Evolutionary conservation across 2,888 invertebrate species (phyloP), one percentile per base, ranked within the genome.

Genomic region (Molanna angustata): DNA sequence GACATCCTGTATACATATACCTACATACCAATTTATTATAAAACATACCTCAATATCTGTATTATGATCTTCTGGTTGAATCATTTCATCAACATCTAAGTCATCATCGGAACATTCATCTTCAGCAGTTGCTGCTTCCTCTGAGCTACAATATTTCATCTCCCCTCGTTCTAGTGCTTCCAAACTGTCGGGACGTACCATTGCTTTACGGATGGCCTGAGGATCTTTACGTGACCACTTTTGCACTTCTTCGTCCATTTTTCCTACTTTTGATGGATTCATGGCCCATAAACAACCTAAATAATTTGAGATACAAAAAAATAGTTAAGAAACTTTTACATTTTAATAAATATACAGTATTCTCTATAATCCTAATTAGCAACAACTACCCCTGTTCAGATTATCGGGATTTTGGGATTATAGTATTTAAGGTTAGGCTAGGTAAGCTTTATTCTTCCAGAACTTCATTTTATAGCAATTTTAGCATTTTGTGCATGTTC

Each of bases 221-320:
- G 94, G 94, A 74, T 97, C 96, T 71, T 97, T 96, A 60, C 94
- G 84, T 17, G 94, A 91, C 94, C 96, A 97, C 67, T 98, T 98
- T 64, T 90, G 90, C 45, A 98, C 94, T 72, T 98, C 97, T 68
- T 96, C 95, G 64, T 97, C 95, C 95, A 98, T 95, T 76, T 98
- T 98, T 14, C 86, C 83, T 33, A 94, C 85, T 72, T 96, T 96
- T 11, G 88, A 85, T 0, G 96, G 96, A 74, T 95, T 95, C 84
- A 97, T 90, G 7, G 94, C 94, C 97, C 97, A 97, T 62, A 97
- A 77, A 65, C 96, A 97, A 14, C 90, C 83, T 76, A 64, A 11
- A 68, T n/a, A n/a, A n/a, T n/a, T n/a, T n/a, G n/a, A n/a, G n/a
- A n/a, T n/a, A n/a, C n/a, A n/a, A n/a, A n/a, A n/a, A n/a, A n/a